A percentile compares a stretch with the other conserved stretches of the same genome.
phyloP scores from a whole-genome alignment of 2,113 vertebrate genomes.

The rabbit (Oryctolagus cuniculus) region DNA sequence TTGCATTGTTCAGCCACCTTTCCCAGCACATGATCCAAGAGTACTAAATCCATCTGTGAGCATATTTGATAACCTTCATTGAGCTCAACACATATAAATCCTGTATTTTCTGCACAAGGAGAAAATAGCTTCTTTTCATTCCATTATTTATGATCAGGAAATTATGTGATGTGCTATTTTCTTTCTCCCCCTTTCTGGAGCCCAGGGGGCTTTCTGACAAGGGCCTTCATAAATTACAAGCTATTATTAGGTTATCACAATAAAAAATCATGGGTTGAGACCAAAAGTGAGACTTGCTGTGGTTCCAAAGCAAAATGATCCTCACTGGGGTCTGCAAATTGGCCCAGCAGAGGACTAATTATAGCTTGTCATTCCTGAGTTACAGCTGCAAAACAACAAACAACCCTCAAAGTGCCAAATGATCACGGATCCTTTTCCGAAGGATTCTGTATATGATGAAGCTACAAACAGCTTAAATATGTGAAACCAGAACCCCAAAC shows the following conservation, averaged over 20 bases:
- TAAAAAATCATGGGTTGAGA: constrained; percentile 40
- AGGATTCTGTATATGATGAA: neutral
- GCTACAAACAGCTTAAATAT: neutral
- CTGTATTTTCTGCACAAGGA: neutral
- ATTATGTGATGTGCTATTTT: neutral
- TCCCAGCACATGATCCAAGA: constrained; percentile 9
- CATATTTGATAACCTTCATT: constrained; percentile 29
- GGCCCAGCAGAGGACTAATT: constrained; percentile 62
- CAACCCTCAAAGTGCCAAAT: constrained; percentile 10
- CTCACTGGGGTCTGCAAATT: neutral
- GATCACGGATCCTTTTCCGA: neutral
- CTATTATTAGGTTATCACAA: constrained; percentile 66
- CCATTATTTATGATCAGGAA: constrained; percentile 53
- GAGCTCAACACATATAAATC: constrained; percentile 54
- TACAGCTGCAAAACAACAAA: constrained; percentile 33
- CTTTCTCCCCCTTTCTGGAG: neutral
- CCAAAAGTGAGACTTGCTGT: constrained; percentile 29
- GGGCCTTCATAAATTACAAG: constrained; percentile 46
- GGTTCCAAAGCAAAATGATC: constrained; percentile 38
- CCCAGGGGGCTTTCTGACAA: constrained; percentile 27
- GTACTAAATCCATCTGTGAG: neutral
- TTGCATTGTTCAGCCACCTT: neutral
- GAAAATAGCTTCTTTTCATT: constrained; percentile 31
- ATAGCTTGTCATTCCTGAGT: constrained; percentile 44
- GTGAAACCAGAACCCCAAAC: neutral